Percentiles rank a stretch among this genome's conserved stretches.
These are phyloP conservation scores for Macrotus californicus DNA, from an alignment of 2,113 vertebrate genomes.

Conservation along the genomic window DNA sequence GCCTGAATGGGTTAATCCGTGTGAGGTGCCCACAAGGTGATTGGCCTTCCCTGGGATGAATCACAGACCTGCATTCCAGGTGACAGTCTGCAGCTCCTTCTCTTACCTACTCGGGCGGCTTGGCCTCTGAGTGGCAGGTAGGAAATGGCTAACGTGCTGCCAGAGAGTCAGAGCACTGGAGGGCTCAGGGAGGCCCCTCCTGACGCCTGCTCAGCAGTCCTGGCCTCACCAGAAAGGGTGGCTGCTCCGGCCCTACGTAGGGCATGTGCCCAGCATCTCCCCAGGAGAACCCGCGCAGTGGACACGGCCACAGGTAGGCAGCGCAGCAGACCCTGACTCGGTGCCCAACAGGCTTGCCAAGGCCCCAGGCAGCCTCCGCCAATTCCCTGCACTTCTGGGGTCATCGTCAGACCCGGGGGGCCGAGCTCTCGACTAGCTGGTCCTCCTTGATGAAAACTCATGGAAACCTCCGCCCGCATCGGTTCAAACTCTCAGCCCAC, in stretches of 20 bases:
- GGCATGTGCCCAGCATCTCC: background rate
- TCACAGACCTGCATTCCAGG: background rate
- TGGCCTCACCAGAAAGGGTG: fast-evolving
- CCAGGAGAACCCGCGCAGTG: fast-evolving
- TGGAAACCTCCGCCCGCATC: background rate
- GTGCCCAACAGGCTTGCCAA: fast-evolving
- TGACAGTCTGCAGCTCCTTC: background rate
- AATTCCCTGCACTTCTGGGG: background rate
- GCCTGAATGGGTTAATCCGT: background rate
- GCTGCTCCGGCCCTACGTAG: fast-evolving
- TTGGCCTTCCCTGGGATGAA: background rate
- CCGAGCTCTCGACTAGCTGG: background rate
- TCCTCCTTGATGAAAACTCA: background rate
- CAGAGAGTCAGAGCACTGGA: background rate
- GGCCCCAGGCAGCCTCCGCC: background rate
- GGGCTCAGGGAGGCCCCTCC: fast-evolving
- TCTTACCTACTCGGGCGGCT: background rate
- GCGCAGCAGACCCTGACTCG: fast-evolving
- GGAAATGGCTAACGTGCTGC: background rate
- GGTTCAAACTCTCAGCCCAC: background rate
- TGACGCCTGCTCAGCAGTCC: fast-evolving
- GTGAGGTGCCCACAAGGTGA: background rate
- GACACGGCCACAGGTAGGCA: background rate
- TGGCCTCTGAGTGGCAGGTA: background rate
- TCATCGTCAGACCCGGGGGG: background rate